Conservation (phyloP, 1,140 invertebrate species). For the Stegodyphus dumicola region DNA sequence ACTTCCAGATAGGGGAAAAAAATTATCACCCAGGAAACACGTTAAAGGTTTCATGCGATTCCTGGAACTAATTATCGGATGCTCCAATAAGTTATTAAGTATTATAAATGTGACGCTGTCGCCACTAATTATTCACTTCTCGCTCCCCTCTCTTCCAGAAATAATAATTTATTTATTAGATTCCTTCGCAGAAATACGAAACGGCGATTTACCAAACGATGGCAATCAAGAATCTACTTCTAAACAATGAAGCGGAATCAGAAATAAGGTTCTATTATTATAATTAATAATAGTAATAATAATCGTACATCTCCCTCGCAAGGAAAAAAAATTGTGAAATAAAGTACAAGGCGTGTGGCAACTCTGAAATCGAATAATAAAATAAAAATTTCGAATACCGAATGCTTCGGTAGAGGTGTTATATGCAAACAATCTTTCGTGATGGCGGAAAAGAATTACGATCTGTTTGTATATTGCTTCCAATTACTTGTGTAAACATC, state of each 20-base stretch:
- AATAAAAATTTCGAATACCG: conserved; percentile 39
- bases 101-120: conserved; percentile 42
- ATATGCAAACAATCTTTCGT: conserved; percentile 52
- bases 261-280: not conserved
- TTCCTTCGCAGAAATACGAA: conserved; percentile 29
- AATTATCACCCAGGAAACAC: not conserved
- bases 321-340: not conserved
- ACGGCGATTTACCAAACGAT: conserved; percentile 9
- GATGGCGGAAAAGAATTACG: conserved; percentile 43
- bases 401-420: conserved; percentile 37
- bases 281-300: conserved; percentile 8
- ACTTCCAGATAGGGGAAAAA: conserved; percentile 7
- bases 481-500: conserved; percentile 61
- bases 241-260: conserved; percentile 43
- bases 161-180: conserved; percentile 57
- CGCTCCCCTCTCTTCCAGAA: not conserved
- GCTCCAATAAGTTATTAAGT: conserved; percentile 49
- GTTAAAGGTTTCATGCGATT: conserved; percentile 28
- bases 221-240: conserved; percentile 31
- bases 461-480: conserved; percentile 60
- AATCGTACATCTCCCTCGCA: not conserved
- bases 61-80: conserved; percentile 47
- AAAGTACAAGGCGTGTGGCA: not conserved
- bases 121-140: conserved; percentile 45
- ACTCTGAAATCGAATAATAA: conserved; percentile 6